Percentiles rank a stretch among this genome's conserved stretches.
phyloP scores from a whole-genome alignment of 2,113 vertebrate species.

The Salvelinus fontinalis region DNA sequence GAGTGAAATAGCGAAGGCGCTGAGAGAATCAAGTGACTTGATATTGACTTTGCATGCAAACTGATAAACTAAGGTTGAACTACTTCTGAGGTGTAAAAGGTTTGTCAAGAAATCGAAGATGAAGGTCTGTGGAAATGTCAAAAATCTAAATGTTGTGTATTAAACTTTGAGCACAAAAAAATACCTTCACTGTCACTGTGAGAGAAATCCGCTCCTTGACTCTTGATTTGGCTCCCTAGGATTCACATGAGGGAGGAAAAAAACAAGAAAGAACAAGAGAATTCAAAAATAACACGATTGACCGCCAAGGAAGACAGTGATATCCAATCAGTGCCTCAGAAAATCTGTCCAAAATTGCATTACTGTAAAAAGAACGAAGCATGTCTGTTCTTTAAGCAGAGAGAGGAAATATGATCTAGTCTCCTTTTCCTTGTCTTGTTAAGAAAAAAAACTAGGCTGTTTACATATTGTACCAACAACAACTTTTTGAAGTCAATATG shows the following conservation, averaged over 20 bases:
- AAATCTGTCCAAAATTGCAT: constrained; percentile 14
- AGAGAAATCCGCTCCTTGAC: constrained; percentile 70
- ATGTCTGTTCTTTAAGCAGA: constrained; percentile 5
- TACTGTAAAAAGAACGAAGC: not conserved
- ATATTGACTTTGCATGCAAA: not conserved
- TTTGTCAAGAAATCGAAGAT: constrained; percentile 21
- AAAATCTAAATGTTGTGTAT: constrained; percentile 49
- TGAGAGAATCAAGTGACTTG: not conserved
- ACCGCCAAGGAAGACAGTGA: constrained; percentile 13
- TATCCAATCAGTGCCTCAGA: constrained; percentile 29
- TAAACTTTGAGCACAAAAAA: constrained; percentile 46
- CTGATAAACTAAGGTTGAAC: constrained; percentile 7
- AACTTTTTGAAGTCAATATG: not conserved
- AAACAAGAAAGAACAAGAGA: constrained; percentile 44
- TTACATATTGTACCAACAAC: not conserved
- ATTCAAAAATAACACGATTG: constrained; percentile 54
- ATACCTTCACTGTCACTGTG: constrained; percentile 74
- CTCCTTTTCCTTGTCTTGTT: not conserved
- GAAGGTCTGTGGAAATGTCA: constrained; percentile 3
- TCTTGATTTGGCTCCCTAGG: constrained; percentile 69
- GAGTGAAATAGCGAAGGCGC: constrained; percentile 14
- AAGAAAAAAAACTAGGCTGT: too few relatives aligned
- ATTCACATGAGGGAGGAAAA: constrained; percentile 51
- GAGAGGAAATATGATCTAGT: not conserved
- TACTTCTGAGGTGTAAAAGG: not conserved